Base-by-base conservation (phyloP, 2,113 vertebrate species). In the Bagarius yarrelli region DNA sequence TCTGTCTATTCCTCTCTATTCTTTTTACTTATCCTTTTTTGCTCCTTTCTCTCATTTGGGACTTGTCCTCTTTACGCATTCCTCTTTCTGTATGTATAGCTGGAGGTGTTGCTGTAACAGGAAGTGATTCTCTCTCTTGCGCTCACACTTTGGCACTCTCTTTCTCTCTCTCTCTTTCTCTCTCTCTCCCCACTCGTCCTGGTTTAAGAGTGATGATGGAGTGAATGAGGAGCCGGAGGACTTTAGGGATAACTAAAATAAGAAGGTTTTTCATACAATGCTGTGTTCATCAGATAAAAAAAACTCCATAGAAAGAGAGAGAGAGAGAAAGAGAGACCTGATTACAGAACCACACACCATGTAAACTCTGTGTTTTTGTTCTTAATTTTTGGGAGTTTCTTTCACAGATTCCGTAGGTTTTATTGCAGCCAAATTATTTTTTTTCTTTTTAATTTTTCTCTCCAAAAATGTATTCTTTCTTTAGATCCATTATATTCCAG, bases 231-330 rank as follows among this genome's bases (percentile, higher is more conserved):
- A 50, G 67, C 67, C 47, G 40, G 67, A 71, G 5, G 5, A 50
- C 67, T 71, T 71, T 18, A 52, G 67, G 67, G 67, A 71, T 40
- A 71, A 47, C 67, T 71, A 71, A 71, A 71, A 71, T 71, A 52
- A 50, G 67, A 71, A 47, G 9, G 67, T 71, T 50, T n/a, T 16
- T 50, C 44, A 71, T n/a, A 52, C 67, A 71, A 50, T 50, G 67
- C 36, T 11, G 40, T 70, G 40, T 70, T 2, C 16, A 50, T 19
- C 44, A 50, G 14, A 50, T 23, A 50, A 18, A 50, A 71, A 0
- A 40, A 25, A 50, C 67, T 50, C 67, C 67, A 50, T n/a, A n/a
- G n/a, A n/a, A n/a, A n/a, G n/a, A n/a, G n/a, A n/a, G n/a, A n/a
- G n/a, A n/a, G n/a, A n/a, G n/a, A n/a, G n/a, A n/a, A n/a, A n/a